Conservation (phyloP, 1,140 invertebrate genomes). For the Zaprionus taronus region DNA sequence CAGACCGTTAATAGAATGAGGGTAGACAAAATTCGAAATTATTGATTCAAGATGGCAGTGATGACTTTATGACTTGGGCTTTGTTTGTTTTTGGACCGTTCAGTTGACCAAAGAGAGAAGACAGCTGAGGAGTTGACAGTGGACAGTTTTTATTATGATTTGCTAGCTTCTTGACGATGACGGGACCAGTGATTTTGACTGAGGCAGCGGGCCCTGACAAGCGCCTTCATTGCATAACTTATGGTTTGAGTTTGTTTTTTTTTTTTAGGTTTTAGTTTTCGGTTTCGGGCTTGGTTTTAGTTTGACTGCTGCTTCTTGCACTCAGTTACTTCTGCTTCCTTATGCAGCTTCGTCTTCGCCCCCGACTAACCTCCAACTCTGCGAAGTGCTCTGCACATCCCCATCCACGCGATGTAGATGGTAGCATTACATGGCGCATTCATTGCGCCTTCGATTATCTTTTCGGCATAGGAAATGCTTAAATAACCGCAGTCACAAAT, state of each 20-base stretch:
- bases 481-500: slow-evolving; percentile 74
- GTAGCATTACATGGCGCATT: slow-evolving; percentile 58
- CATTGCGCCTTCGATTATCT: slow-evolving; percentile 71
- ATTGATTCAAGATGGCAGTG: slow-evolving; percentile 74
- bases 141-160: slow-evolving; percentile 81
- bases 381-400: slow-evolving; percentile 27
- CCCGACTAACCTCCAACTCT: slow-evolving; percentile 37
- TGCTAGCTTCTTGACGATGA: slow-evolving; percentile 55
- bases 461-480: slow-evolving; percentile 71
- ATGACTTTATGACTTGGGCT: slow-evolving; percentile 73
- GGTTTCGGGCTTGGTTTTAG: slow-evolving; percentile 3
- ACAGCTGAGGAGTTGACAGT: slow-evolving; percentile 72
- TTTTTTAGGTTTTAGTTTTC: slow-evolving; percentile 1
- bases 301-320: slow-evolving; percentile 31
- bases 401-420: slow-evolving; percentile 58
- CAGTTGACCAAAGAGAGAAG: slow-evolving; percentile 46
- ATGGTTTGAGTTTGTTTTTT: slow-evolving; percentile 34
- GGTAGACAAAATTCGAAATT: slow-evolving; percentile 59
- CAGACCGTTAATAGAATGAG: slow-evolving; percentile 10
- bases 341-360: slow-evolving; percentile 16
- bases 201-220: slow-evolving; percentile 41
- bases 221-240: slow-evolving; percentile 51
- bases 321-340: slow-evolving; percentile 38
- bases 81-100: slow-evolving; percentile 57
- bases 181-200: slow-evolving; percentile 38